A percentile compares a stretch with the other conserved stretches of the same genome.
These are phyloP conservation scores for Dinoponera quadriceps DNA, from an alignment of 1,140 invertebrate genomes.

Conservation along the genomic window DNA sequence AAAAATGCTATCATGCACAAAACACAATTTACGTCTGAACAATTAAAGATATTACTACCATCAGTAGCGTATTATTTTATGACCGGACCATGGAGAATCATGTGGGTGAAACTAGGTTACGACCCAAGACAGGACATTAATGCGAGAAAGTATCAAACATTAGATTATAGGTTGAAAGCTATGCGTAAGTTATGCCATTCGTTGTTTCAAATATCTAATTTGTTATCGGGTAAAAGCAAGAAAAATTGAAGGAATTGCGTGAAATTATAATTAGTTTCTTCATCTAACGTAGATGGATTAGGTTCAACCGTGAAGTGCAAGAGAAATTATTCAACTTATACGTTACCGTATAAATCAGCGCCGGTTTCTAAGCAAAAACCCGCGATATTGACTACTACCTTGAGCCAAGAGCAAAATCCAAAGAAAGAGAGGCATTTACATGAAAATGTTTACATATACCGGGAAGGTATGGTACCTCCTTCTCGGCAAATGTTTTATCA, in stretches of 20 bases:
- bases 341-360: conserved; percentile 85
- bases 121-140: conserved; percentile 93
- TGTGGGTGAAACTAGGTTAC: conserved; percentile 95
- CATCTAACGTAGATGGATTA: conserved; percentile 83
- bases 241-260: not conserved
- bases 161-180: conserved; percentile 93
- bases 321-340: conserved; percentile 85
- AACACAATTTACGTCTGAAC: conserved; percentile 87
- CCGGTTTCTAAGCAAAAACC: conserved; percentile 82
- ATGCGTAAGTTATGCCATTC: conserved; percentile 84
- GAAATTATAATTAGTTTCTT: conserved; percentile 10
- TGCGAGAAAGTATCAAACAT: conserved; percentile 93
- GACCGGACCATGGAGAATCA: conserved; percentile 94
- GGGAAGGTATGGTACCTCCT: conserved; percentile 90
- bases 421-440: conserved; percentile 78
- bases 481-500: conserved; percentile 94
- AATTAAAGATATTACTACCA: conserved; percentile 93
- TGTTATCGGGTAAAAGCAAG: too few species aligned
- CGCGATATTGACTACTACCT: conserved; percentile 80
- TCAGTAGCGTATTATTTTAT: conserved; percentile 93
- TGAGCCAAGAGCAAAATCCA: conserved; percentile 70
- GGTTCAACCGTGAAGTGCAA: conserved; percentile 87
- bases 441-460: conserved; percentile 88
- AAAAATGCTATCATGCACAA: conserved; percentile 90
- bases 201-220: conserved; percentile 12